Evolutionary conservation across 2,888 invertebrate species (phyloP), one percentile per base, ranked within the genome.

Genomic region (Erannis defoliaria): DNA sequence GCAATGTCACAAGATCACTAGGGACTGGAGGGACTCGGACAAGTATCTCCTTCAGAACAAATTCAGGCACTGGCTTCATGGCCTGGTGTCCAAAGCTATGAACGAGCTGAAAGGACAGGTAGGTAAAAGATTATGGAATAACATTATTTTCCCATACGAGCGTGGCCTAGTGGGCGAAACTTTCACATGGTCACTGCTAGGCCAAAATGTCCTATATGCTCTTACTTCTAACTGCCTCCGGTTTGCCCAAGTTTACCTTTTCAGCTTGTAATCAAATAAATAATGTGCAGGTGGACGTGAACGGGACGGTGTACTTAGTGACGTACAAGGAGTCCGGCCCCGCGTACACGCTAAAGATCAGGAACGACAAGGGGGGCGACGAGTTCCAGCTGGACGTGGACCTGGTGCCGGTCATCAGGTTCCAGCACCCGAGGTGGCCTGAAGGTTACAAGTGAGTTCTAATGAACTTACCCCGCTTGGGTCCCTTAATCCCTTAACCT

Each of bases 41-140:
- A 90, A 89, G 26, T 94, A 89, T 71, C 80, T 93, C 59, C 67
- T 94, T 46, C 89, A 94, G 78, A 80, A 85, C 48, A 89, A 91
- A 68, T 93, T 94, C 68, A 83, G 93, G 0, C 75, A 80, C 0
- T 95, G 95, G 94, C 85, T 95, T 71, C 94, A 95, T 69, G 73
- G 89, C 2, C 77, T 93, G 2, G 82, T 94, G 0, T 83, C 82
- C 55, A 90, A 80, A 64, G 89, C 93, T 0, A 62, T 94, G 5
- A 91, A 92, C 48, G 79, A 81, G 10, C 75, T 93, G 73, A 74
- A 80, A 0, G 72, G 75, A 0, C 76, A 75, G 59, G 86, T 86
- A 43, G n/a, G n/a, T n/a, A n/a, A n/a, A 9, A 12, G 1, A 3
- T 14, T 2, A 16, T n/a, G n/a, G n/a, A n/a, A n/a, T 37, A 0